Evolutionary conservation across 1,140 invertebrate genomes (phyloP).

Genomic region (Drosophila ohnishii): DNA sequence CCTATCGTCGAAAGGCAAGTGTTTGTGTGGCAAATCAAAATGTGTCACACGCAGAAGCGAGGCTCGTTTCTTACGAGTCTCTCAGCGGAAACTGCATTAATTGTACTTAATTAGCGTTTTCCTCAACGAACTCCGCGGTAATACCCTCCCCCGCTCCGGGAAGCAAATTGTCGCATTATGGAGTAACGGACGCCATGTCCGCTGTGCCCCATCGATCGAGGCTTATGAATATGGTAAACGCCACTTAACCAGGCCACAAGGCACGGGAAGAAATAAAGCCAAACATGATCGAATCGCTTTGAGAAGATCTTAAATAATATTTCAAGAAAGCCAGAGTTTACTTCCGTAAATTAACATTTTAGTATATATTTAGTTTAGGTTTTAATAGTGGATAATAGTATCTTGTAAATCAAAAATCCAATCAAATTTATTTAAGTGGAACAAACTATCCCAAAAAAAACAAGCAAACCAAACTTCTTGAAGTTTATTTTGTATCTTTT

Average conservation of each 20-base stretch:
- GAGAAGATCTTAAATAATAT: neutral
- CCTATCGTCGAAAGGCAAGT: slow-evolving; percentile 3
- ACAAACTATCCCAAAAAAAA: neutral
- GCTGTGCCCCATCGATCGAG: slow-evolving; percentile 49
- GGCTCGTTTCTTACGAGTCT: slow-evolving; percentile 20
- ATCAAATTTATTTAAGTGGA: neutral
- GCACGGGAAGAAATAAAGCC: slow-evolving; percentile 19
- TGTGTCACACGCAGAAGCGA: slow-evolving; percentile 24
- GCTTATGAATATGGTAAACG: slow-evolving; percentile 66
- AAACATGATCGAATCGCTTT: neutral
- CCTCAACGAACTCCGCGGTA: slow-evolving; percentile 50
- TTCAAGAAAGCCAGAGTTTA: neutral
- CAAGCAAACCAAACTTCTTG: neutral
- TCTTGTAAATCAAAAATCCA: neutral
- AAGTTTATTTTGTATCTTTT: neutral
- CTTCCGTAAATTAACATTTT: neutral
- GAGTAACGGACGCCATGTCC: slow-evolving; percentile 63
- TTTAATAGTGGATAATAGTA: neutral
- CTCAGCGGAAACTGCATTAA: slow-evolving; percentile 58
- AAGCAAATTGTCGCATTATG: slow-evolving; percentile 66
- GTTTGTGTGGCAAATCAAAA: slow-evolving; percentile 21
- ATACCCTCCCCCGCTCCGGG: slow-evolving; percentile 16
- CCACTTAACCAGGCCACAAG: slow-evolving; percentile 26
- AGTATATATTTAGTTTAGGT: neutral
- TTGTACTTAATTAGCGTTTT: slow-evolving; percentile 71